A percentile compares a stretch with the other conserved stretches of the same genome.
phyloP scores from a whole-genome alignment of 2,888 invertebrate genomes.

The Acronicta aceris region DNA sequence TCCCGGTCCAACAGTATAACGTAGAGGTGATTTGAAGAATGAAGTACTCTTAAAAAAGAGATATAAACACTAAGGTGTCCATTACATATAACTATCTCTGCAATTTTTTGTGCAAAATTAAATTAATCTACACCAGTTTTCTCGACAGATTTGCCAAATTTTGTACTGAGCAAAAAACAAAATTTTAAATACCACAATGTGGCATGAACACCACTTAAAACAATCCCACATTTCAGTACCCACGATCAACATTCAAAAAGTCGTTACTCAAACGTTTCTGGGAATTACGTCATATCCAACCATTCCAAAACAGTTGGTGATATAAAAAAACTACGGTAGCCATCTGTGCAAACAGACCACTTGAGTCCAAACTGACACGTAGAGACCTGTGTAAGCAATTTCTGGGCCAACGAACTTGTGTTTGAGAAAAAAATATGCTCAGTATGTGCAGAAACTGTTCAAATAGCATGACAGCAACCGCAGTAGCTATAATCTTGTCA shows the following conservation, averaged over 20 bases:
- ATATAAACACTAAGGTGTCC: too few species aligned
- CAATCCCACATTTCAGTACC: constrained; percentile 26
- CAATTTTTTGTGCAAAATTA: too few species aligned
- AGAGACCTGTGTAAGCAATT: constrained; percentile 61
- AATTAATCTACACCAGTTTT: too few species aligned
- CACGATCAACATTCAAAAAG: constrained; percentile 28
- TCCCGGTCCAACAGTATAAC: too few species aligned
- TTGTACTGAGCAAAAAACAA: too few species aligned
- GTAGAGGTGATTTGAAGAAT: too few species aligned
- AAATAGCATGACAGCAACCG: constrained; percentile 34
- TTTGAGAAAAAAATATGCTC: constrained; percentile 55
- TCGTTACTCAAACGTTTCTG: constrained; percentile 37
- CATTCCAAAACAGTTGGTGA: constrained; percentile 55
- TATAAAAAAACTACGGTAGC: constrained; percentile 65
- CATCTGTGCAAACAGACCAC: constrained; percentile 71
- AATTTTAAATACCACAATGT: background rate
- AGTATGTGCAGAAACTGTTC: constrained; percentile 61
- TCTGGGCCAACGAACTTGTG: constrained; percentile 68
- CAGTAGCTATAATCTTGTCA: constrained; percentile 15
- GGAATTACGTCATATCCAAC: constrained; percentile 57
- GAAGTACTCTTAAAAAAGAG: too few species aligned
- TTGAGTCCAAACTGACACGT: constrained; percentile 60
- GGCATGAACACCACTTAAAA: constrained; percentile 15
- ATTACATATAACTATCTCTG: too few species aligned
- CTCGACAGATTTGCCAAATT: too few species aligned